Percentiles rank a stretch among this genome's conserved stretches.
Evolutionary conservation across 2,888 invertebrate species (phyloP).

Genomic region (Lasioglossum pauxillum): DNA sequence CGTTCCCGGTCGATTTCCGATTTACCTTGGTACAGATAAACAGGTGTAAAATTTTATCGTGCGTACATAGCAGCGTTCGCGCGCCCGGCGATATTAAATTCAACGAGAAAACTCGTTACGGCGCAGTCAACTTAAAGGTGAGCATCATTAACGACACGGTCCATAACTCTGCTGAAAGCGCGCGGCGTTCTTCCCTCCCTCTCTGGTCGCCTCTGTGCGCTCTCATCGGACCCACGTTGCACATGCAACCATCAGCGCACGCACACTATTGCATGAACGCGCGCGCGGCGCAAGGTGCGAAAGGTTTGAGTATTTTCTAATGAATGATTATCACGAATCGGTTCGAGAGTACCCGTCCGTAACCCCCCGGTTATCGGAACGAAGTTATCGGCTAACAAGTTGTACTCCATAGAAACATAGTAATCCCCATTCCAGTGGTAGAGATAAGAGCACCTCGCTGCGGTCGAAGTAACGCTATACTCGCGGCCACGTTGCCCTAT

Average conservation of each 20-base stretch:
- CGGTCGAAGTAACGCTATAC: constrained; percentile 53
- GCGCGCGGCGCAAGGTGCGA: constrained; percentile 47
- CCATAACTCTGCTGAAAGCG: constrained; percentile 45
- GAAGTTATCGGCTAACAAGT: constrained; percentile 71
- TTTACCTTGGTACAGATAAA: constrained; percentile 38
- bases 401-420: constrained; percentile 69
- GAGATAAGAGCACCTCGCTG: constrained; percentile 63
- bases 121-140: constrained; percentile 38
- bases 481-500: constrained; percentile 57
- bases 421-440: constrained; percentile 65
- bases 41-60: constrained; percentile 56
- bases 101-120: constrained; percentile 49
- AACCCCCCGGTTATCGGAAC: constrained; percentile 62
- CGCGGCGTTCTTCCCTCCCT: not conserved
- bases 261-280: constrained; percentile 7
- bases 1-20: constrained; percentile 38
- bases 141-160: constrained; percentile 58
- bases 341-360: constrained; percentile 48
- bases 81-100: constrained; percentile 38
- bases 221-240: not conserved
- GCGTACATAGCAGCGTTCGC: constrained; percentile 10
- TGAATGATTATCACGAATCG: constrained; percentile 70
- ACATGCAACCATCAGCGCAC: not conserved
- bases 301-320: constrained; percentile 61
- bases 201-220: not conserved